Evolutionary conservation across 2,113 vertebrate species (phyloP).

Genomic region (Sterrhoptilus dennistouni): DNA sequence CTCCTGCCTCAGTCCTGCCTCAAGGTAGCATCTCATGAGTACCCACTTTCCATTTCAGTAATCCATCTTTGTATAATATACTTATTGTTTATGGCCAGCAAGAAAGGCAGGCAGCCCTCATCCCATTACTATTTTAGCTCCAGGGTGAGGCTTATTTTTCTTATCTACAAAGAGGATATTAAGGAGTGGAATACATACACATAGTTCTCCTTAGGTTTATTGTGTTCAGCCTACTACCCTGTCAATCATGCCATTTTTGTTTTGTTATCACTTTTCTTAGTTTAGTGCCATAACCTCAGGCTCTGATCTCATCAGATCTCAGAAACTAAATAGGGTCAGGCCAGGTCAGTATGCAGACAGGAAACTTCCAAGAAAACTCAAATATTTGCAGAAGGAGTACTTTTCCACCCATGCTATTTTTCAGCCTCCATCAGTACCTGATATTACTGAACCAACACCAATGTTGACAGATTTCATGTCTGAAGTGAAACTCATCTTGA

Average conservation of each 20-base stretch:
- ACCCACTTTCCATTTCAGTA: conserved; percentile 63
- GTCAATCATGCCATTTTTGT: conserved; percentile 60
- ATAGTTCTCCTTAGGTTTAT: conserved; percentile 36
- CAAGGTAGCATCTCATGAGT: conserved; percentile 54
- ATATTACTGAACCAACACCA: not conserved
- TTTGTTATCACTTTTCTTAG: conserved; percentile 68
- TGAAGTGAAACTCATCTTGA: not conserved
- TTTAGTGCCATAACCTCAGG: conserved; percentile 50
- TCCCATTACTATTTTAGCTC: conserved; percentile 63
- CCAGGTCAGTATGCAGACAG: not conserved
- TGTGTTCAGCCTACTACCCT: conserved; percentile 39
- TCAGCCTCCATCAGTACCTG: not conserved
- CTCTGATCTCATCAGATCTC: conserved; percentile 56
- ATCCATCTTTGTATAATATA: conserved; percentile 65
- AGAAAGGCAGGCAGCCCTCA: conserved; percentile 54
- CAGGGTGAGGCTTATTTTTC: conserved; percentile 69
- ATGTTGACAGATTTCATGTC: not conserved
- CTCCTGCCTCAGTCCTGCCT: conserved; percentile 40
- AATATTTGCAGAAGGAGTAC: not conserved
- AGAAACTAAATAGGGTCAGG: conserved; percentile 32
- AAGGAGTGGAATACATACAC: conserved; percentile 56
- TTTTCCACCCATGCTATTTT: not conserved
- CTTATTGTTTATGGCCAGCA: conserved; percentile 60
- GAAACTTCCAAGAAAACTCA: conserved; percentile 53
- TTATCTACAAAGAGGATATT: conserved; percentile 69